These are phyloP conservation scores for Pheucticus melanocephalus DNA, from an alignment of 2,113 vertebrate genomes.

Conservation along the genomic window DNA sequence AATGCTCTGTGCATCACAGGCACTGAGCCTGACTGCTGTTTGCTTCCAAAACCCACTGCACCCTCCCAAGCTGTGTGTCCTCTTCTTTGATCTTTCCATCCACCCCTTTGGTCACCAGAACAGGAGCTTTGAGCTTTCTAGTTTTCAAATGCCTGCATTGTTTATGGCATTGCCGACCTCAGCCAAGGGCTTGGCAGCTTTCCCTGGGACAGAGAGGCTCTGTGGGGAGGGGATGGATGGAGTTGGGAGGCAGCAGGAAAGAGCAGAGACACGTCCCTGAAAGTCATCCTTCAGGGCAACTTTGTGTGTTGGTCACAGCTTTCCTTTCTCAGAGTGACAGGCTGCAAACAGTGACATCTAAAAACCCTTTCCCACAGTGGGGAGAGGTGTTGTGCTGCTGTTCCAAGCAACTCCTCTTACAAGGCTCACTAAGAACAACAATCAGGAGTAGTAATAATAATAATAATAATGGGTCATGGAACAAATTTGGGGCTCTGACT, in stretches of 20 bases:
- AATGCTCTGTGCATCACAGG: background rate
- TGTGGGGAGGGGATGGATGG: background rate
- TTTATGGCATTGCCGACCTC: background rate
- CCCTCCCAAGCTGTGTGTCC: background rate
- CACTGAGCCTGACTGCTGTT: background rate
- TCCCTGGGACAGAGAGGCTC: background rate
- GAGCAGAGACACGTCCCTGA: background rate
- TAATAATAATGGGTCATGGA: background rate
- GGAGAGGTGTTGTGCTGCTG: background rate
- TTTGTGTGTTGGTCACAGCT: background rate
- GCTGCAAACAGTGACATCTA: background rate
- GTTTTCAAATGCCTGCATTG: background rate
- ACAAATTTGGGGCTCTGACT: background rate
- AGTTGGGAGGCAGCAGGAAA: background rate
- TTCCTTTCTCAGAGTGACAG: background rate
- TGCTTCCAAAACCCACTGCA: rapidly evolving
- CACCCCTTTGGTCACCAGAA: background rate
- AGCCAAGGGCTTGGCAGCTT: background rate
- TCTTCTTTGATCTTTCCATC: background rate
- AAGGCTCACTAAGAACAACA: background rate
- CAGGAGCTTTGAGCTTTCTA: background rate
- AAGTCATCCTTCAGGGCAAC: background rate
- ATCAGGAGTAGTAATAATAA: background rate
- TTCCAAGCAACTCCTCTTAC: background rate
- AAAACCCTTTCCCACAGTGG: background rate